Conservation (phyloP, 2,888 invertebrate species). For the Aphrophora alni region DNA sequence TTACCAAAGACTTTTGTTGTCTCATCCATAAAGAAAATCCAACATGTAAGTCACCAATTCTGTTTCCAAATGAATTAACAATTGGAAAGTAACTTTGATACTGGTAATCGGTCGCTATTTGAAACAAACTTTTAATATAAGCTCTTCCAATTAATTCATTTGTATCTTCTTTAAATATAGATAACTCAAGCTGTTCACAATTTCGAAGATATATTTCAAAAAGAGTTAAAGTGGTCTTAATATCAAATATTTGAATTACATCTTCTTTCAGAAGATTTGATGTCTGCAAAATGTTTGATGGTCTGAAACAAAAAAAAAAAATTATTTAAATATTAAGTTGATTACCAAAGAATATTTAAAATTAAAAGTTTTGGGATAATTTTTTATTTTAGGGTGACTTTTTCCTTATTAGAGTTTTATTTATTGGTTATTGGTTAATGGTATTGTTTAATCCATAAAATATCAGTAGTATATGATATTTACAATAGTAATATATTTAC, state of each 20-base stretch:
- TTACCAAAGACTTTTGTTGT: slow-evolving; percentile 4
- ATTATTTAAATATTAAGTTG: too few species aligned
- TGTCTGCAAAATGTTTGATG: slow-evolving; percentile 50
- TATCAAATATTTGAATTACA: slow-evolving; percentile 52
- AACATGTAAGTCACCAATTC: slow-evolving; percentile 55
- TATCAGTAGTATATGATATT: too few species aligned
- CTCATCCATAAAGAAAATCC: slow-evolving; percentile 51
- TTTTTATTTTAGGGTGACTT: too few species aligned
- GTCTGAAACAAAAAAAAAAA: slow-evolving; percentile 52
- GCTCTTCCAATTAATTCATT: slow-evolving; percentile 54
- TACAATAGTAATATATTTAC: too few species aligned
- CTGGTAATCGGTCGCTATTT: slow-evolving; percentile 52
- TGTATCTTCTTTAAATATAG: slow-evolving; percentile 52
- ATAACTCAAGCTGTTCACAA: slow-evolving; percentile 55
- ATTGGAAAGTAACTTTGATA: slow-evolving; percentile 55
- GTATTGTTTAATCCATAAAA: too few species aligned
- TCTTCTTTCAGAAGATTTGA: slow-evolving; percentile 38
- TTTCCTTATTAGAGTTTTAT: too few species aligned
- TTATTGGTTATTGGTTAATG: too few species aligned
- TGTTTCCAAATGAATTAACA: slow-evolving; percentile 52
- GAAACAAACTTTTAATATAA: slow-evolving; percentile 52
- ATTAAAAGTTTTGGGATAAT: too few species aligned
- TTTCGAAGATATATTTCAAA: slow-evolving; percentile 57
- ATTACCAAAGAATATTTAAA: too few species aligned
- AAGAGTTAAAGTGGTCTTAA: slow-evolving; percentile 55